Evolutionary conservation across 2,113 vertebrate genomes (phyloP).

Genomic region (Phocoena sinus): DNA sequence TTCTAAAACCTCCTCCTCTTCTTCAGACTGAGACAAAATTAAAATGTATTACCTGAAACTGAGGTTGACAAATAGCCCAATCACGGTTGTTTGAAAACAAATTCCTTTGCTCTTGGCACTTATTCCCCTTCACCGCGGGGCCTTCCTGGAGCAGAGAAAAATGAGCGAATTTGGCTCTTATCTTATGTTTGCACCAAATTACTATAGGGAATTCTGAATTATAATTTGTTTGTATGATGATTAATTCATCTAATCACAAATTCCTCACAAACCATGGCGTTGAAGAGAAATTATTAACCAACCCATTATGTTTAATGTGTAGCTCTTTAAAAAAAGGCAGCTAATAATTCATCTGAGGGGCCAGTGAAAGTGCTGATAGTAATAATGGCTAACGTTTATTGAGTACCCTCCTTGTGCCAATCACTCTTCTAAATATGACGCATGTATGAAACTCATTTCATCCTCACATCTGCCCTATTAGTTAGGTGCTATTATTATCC

Average conservation of each 20-base stretch:
- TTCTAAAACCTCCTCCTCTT: not conserved
- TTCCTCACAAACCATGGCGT: not conserved
- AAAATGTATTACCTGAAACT: constrained; percentile 8
- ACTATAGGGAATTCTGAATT: constrained; percentile 56
- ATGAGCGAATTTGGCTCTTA: constrained; percentile 49
- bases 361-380: not conserved
- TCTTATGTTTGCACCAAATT: constrained; percentile 52
- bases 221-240: constrained; percentile 59
- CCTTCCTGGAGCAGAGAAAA: constrained; percentile 18
- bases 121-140: not conserved
- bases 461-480: not conserved
- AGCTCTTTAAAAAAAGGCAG: not conserved
- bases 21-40: not conserved
- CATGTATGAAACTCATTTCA: not conserved
- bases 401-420: not conserved
- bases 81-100: not conserved
- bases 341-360: not conserved
- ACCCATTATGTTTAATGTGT: not conserved
- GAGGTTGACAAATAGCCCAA: constrained; percentile 34
- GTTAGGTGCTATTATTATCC: not conserved
- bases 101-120: not conserved
- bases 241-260: constrained; percentile 52
- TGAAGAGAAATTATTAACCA: constrained; percentile 39
- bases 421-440: not conserved
- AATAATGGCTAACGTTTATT: not conserved